Conservation (phyloP, 2,797 vertebrate genomes). For the Amniataba percoides region DNA sequence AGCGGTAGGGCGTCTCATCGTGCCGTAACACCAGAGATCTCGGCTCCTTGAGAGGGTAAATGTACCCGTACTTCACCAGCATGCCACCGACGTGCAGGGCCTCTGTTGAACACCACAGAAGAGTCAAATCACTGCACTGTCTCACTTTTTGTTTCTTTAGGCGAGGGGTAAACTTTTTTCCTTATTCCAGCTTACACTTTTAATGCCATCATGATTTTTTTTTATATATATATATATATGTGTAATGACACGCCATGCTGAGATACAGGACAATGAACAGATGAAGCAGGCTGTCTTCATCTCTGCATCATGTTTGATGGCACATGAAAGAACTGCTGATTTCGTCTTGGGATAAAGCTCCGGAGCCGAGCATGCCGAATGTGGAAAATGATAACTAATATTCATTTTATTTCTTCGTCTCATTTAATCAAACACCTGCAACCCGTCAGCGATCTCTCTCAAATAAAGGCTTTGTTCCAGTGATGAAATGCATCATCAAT, state of each 20-base stretch:
- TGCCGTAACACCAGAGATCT: slow-evolving; percentile 83
- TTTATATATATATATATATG: neutral
- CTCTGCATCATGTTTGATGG: neutral
- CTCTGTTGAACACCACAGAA: slow-evolving; percentile 83
- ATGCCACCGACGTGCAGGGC: slow-evolving; percentile 89
- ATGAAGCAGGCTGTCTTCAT: neutral
- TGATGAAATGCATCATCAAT: slow-evolving; percentile 54
- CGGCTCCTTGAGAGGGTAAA: slow-evolving; percentile 92
- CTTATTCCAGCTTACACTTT: no score
- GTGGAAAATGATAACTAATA: neutral
- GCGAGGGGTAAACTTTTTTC: neutral
- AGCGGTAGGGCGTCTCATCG: slow-evolving; percentile 92
- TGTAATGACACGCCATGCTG: neutral
- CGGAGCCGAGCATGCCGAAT: neutral
- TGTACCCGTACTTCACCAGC: slow-evolving; percentile 90
- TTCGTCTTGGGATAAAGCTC: neutral
- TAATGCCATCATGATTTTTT: neutral
- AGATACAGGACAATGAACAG: neutral
- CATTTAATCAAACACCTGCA: neutral
- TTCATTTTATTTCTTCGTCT: no score
- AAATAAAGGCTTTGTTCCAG: slow-evolving; percentile 37
- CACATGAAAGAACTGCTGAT: neutral
- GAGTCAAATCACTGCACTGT: neutral
- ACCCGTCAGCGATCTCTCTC: slow-evolving; percentile 27
- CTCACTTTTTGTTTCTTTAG: neutral